These are phyloP conservation scores for Cotesia glomerata DNA, from an alignment of 1,140 invertebrate species.

Conservation along the genomic window DNA sequence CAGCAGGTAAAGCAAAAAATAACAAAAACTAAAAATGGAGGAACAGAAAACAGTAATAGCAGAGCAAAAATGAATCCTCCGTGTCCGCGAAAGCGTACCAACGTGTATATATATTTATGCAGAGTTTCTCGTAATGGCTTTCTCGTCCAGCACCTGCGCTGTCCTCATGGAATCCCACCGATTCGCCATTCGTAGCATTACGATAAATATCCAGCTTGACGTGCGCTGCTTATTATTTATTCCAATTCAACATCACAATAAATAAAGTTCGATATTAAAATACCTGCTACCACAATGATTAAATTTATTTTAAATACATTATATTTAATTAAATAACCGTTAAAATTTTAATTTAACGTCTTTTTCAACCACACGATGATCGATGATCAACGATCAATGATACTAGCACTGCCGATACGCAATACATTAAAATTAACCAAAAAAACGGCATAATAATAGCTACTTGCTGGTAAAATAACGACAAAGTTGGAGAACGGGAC, in stretches of 20 bases:
- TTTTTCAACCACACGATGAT: neutral
- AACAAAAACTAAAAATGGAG: too few relatives aligned
- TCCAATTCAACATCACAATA: neutral
- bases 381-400: neutral
- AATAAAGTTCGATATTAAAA: slow-evolving; percentile 10
- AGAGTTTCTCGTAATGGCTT: slow-evolving; percentile 32
- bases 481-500: slow-evolving; percentile 26
- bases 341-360: neutral
- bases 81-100: slow-evolving; percentile 3
- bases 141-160: slow-evolving; percentile 31
- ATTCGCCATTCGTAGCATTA: slow-evolving; percentile 21
- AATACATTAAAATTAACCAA: too few relatives aligned
- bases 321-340: neutral
- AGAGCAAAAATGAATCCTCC: neutral
- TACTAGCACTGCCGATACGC: too few relatives aligned
- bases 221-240: slow-evolving; percentile 24
- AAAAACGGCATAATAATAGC: too few relatives aligned
- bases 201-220: slow-evolving; percentile 29
- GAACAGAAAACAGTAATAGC: too few relatives aligned
- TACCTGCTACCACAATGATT: neutral
- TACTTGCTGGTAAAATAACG: neutral
- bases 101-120: slow-evolving; percentile 26
- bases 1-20: too few relatives aligned
- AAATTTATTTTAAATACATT: neutral
- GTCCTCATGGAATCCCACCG: slow-evolving; percentile 27